Conservation (phyloP, 2,113 vertebrate species). For the Siniperca chuatsi region DNA sequence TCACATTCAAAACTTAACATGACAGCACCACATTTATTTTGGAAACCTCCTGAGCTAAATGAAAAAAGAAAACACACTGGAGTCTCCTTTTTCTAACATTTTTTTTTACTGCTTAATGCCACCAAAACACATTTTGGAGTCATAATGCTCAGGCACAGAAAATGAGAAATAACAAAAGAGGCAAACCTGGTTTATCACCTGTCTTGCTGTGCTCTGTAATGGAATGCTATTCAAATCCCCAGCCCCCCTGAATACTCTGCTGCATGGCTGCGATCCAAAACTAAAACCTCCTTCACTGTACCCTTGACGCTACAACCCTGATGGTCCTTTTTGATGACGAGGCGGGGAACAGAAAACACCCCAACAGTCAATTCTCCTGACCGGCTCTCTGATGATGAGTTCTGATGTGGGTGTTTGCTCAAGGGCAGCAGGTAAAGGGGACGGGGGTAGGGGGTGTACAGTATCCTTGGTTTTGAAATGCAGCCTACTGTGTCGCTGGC, state of each 20-base stretch:
- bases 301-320: slow-evolving; percentile 64
- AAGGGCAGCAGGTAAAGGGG: slow-evolving; percentile 55
- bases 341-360: slow-evolving; percentile 57
- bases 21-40: slow-evolving; percentile 50
- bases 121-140: slow-evolving; percentile 53
- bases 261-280: slow-evolving; percentile 68
- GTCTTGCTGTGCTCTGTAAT: slow-evolving; percentile 61
- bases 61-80: neutral
- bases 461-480: slow-evolving; percentile 39
- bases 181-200: slow-evolving; percentile 59
- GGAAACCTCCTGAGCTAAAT: slow-evolving; percentile 48
- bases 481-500: slow-evolving; percentile 35
- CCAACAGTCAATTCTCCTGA: slow-evolving; percentile 53
- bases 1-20: slow-evolving; percentile 32
- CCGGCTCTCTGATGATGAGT: slow-evolving; percentile 43
- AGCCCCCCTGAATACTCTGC: slow-evolving; percentile 54
- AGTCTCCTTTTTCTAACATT: slow-evolving; percentile 18
- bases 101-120: slow-evolving; percentile 29
- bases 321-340: slow-evolving; percentile 59
- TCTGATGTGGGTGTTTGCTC: slow-evolving; percentile 49
- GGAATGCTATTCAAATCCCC: slow-evolving; percentile 66
- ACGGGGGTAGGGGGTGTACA: neutral
- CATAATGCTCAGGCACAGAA: slow-evolving; percentile 46
- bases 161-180: slow-evolving; percentile 55
- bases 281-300: slow-evolving; percentile 69